These are phyloP conservation scores for Atrina japonica DNA, from an alignment of 2,888 invertebrate genomes.

Conservation along the genomic window DNA sequence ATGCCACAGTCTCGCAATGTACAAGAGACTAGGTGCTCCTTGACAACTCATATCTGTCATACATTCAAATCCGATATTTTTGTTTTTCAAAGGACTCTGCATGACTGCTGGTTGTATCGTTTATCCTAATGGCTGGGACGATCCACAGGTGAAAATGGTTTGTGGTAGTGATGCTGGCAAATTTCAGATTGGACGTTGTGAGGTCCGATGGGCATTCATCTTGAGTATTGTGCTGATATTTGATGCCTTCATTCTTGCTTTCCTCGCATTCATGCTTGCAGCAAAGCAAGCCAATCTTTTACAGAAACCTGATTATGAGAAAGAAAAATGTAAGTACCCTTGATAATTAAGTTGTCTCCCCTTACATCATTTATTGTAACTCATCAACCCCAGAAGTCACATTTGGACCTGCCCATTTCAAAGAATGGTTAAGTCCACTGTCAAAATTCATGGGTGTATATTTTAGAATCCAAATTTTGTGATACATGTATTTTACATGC, in stretches of 20 bases:
- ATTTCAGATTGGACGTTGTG: constrained; percentile 90
- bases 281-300: constrained; percentile 86
- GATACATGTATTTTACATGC: too few relatives aligned
- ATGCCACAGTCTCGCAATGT: too few relatives aligned
- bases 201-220: constrained; percentile 90
- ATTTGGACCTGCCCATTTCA: too few relatives aligned
- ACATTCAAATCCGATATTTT: too few relatives aligned
- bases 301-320: constrained; percentile 65
- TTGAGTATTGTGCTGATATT: constrained; percentile 93
- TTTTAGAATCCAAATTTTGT: too few relatives aligned
- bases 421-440: too few relatives aligned
- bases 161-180: constrained; percentile 90
- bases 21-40: too few relatives aligned
- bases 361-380: too few relatives aligned
- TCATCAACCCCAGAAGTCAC: too few relatives aligned
- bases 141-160: constrained; percentile 89
- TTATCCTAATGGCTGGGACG: constrained; percentile 96
- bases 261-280: constrained; percentile 95
- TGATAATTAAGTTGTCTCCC: not conserved
- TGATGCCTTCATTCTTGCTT: constrained; percentile 92
- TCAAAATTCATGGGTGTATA: too few relatives aligned
- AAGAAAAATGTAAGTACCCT: constrained; percentile 67
- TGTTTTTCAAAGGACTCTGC: constrained; percentile 87
- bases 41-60: too few relatives aligned
- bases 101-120: constrained; percentile 93